Conservation (phyloP, 92 coral and sea anemone genomes). For the Isaurus tuberculatus region DNA sequence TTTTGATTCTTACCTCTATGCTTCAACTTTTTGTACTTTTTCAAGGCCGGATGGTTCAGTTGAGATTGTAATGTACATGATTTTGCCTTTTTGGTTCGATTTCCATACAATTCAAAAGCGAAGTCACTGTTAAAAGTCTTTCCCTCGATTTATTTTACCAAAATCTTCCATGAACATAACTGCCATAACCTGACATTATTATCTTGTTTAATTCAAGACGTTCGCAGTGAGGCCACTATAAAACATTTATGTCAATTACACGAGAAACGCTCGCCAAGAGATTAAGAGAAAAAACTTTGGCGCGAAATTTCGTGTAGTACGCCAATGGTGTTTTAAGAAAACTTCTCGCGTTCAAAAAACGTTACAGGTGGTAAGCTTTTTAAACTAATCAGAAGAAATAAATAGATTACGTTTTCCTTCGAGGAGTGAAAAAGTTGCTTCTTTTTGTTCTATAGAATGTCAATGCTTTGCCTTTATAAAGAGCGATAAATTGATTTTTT, state of each 20-base stretch:
- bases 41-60: not conserved
- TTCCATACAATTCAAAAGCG: not conserved
- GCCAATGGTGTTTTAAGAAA: slow-evolving; percentile 8
- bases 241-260: slow-evolving; percentile 31
- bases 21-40: no score
- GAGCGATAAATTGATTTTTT: not conserved
- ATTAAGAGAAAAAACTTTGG: slow-evolving; percentile 12
- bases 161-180: not conserved
- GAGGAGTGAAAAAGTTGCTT: not conserved
- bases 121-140: not conserved
- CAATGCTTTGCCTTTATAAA: not conserved
- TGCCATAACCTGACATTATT: not conserved
- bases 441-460: not conserved
- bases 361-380: slow-evolving; percentile 5
- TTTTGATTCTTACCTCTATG: no score
- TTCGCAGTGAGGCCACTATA: not conserved
- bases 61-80: no score
- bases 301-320: slow-evolving; percentile 23
- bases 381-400: not conserved
- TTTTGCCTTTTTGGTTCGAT: not conserved
- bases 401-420: no score
- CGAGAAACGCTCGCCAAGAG: slow-evolving; percentile 1
- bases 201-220: not conserved
- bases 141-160: not conserved
- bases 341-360: slow-evolving; percentile 34